Evolutionary conservation across 2,113 vertebrate genomes (phyloP).

Genomic region (Aegotheles bennettii): DNA sequence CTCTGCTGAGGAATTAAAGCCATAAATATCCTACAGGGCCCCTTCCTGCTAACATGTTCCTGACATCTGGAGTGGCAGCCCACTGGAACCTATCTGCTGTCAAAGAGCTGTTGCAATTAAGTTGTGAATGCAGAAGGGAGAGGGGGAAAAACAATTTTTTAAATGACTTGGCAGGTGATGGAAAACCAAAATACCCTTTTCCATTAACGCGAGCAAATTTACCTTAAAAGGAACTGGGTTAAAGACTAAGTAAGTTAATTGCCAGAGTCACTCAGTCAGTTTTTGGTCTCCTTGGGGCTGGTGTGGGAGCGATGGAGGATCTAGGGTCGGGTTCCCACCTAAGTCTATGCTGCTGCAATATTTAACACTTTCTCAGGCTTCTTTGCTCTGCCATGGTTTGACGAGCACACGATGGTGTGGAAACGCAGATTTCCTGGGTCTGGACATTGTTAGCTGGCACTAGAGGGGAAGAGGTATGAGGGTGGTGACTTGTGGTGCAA

Average conservation of each 20-base stretch:
- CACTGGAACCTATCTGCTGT: conserved; percentile 50
- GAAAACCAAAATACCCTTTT: conserved; percentile 56
- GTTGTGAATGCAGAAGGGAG: conserved; percentile 45
- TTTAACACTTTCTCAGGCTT: neutral
- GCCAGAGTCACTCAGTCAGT: conserved; percentile 18
- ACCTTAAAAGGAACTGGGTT: conserved; percentile 61
- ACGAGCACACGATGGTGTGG: fast-evolving
- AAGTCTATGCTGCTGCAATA: neutral
- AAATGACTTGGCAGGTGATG: conserved; percentile 47
- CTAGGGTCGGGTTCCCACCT: conserved; percentile 32
- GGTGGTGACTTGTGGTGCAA: neutral
- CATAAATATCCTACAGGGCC: conserved; percentile 68
- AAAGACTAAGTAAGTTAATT: conserved; percentile 60
- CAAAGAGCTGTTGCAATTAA: conserved; percentile 50
- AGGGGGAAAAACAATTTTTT: conserved; percentile 36
- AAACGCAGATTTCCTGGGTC: neutral
- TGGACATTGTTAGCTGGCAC: neutral
- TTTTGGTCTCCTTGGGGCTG: conserved; percentile 16
- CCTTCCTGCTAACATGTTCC: conserved; percentile 56
- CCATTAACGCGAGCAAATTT: conserved; percentile 49
- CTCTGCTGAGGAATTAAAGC: conserved; percentile 73
- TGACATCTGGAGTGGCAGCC: conserved; percentile 75
- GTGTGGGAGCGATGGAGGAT: neutral
- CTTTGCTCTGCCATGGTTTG: fast-evolving
- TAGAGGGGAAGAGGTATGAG: neutral